These are phyloP conservation scores for Cantharis rufa DNA, from an alignment of 2,888 invertebrate genomes.

Conservation along the genomic window DNA sequence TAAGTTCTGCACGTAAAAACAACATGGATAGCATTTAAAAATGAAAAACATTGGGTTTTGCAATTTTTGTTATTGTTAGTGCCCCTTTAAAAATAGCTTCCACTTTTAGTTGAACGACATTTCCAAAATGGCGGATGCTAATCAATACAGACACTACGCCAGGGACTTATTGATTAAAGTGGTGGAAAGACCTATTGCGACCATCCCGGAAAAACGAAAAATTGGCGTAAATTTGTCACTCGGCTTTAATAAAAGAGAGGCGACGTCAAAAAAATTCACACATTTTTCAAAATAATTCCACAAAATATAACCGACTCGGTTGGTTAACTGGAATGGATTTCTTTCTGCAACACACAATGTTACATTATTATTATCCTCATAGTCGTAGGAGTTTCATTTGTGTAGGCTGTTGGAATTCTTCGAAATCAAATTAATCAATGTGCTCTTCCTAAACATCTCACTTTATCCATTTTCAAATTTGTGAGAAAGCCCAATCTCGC, in stretches of 20 bases:
- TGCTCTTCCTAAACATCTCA: not conserved
- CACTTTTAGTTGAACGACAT: constrained; percentile 16
- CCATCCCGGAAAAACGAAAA: constrained; percentile 27
- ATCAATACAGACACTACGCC: constrained; percentile 34
- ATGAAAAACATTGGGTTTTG: not conserved
- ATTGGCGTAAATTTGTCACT: constrained; percentile 22
- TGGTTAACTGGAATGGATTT: not conserved
- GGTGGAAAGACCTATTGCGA: constrained; percentile 32
- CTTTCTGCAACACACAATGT: not conserved
- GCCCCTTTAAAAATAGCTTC: constrained; percentile 21
- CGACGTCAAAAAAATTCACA: not conserved
- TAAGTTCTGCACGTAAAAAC: not conserved
- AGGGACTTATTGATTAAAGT: constrained; percentile 33
- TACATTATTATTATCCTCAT: not conserved
- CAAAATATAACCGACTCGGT: not conserved
- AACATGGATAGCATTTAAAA: not conserved
- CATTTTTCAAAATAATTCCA: not conserved
- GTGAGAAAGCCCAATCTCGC: no score
- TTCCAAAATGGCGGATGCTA: constrained; percentile 32
- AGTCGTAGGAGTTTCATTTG: not conserved
- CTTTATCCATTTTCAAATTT: not conserved
- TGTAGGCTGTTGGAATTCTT: not conserved
- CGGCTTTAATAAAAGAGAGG: not conserved
- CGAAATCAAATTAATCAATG: not conserved
- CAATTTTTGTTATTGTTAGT: constrained; percentile 1